Conservation (phyloP, 2,888 invertebrate genomes). For the Perithous albicinctus region DNA sequence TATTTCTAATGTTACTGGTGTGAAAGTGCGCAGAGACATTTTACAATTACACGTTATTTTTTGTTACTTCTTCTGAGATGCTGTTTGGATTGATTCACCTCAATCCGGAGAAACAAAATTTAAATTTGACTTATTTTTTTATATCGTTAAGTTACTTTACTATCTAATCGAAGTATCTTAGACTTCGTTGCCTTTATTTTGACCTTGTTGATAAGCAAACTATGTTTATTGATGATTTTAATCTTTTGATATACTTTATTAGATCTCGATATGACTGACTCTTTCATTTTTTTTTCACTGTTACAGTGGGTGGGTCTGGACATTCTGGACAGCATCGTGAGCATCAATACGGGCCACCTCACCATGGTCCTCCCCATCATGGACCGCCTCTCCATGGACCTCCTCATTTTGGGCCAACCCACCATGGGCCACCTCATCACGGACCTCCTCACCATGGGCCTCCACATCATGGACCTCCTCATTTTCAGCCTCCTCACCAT, state of each 20-base stretch:
- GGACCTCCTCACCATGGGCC: constrained; percentile 18
- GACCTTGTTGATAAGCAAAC: background rate
- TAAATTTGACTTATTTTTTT: background rate
- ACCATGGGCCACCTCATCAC: background rate
- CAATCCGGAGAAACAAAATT: background rate
- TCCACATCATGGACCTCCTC: constrained; percentile 9
- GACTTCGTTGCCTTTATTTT: background rate
- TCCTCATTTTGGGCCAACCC: constrained; percentile 3
- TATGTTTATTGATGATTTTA: background rate
- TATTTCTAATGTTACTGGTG: background rate
- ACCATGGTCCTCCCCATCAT: constrained; percentile 26
- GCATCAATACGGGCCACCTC: too few relatives aligned
- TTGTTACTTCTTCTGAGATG: background rate
- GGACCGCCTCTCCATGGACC: constrained; percentile 27
- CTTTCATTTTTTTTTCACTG: background rate
- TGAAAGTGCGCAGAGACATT: background rate
- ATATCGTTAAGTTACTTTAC: background rate
- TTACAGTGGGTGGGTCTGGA: constrained; percentile 13
- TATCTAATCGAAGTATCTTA: background rate
- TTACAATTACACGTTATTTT: background rate
- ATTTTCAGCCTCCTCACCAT: constrained; percentile 43
- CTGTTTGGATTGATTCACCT: background rate
- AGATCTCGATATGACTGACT: too few relatives aligned
- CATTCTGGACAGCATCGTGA: constrained; percentile 35
- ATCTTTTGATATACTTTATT: background rate